Base-by-base conservation (phyloP, 1,140 invertebrate genomes). In the Ips typographus region DNA sequence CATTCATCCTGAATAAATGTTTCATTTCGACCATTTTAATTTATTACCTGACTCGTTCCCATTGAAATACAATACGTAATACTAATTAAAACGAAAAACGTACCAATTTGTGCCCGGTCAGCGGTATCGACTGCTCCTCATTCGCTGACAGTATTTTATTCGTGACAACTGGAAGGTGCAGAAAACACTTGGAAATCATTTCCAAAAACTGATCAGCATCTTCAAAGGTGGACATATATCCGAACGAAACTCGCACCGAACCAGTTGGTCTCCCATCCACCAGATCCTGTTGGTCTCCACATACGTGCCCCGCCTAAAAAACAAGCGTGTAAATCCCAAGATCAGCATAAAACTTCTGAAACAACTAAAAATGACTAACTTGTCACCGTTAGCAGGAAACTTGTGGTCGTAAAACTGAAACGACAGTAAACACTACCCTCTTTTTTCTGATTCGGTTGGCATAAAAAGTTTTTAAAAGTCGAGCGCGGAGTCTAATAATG, bases 231-330 rank as follows among this genome's bases (percentile, higher is more conserved):
- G 94, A 95, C 86, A 92, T 92, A 72, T 95, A 96, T n/a, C 96
- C 95, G 81, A 98, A 96, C 1, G 95, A 98, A 3, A 95, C 85
- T 74, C 97, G 84, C 2, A 98, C 86, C 6, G 95, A 94, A 47
- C 97, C 97, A 1, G 95, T 97, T 2, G 97, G 96, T 74, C 82
- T 83, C 1, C 93, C 94, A 80, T 96, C 85, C n/a, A 98, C 84
- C 40, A 98, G 80, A 83, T 98, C 96, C 62, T 86, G 85, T 65
- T 91, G 86, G 79, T 98, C 96, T 0, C 96, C 95, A 84, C 96
- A 99, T 42, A 92, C 88, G 80, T 98, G 96, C 4, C 96, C 96
- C 43, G 89, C 86, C 89, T 91, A 74, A 62, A 83, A 81, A 56
- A 71, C 38, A 38, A 57, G 51, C 39, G 52, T 47, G 63, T 51